Percentiles rank a stretch among this genome's conserved stretches.
Conservation (phyloP, 2,113 vertebrate genomes). For the Gnathonemus longibarbis region DNA sequence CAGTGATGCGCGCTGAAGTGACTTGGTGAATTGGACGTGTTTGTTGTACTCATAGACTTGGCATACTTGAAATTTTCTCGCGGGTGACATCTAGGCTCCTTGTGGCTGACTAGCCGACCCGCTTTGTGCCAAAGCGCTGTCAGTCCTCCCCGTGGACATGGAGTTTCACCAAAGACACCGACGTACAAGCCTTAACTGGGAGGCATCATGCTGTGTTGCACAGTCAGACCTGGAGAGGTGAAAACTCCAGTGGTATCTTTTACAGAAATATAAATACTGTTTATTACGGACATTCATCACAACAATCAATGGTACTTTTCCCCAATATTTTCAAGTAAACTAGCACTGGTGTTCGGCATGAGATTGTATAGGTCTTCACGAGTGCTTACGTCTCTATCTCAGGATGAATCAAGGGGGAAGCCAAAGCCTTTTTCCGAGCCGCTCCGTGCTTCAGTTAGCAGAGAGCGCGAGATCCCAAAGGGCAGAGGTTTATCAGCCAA, state of each 20-base stretch:
- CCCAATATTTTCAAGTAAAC: not conserved
- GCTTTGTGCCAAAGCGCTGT: not conserved
- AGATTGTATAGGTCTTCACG: conserved; percentile 39
- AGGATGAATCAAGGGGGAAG: conserved; percentile 43
- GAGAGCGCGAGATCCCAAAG: conserved; percentile 12
- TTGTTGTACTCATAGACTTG: not conserved
- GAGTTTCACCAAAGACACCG: not conserved
- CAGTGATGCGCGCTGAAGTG: not conserved
- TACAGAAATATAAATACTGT: not conserved
- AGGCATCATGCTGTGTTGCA: too few relatives aligned
- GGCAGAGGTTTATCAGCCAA: conserved; percentile 21
- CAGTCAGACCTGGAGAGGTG: not conserved
- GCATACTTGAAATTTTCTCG: not conserved
- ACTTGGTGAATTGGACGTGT: not conserved
- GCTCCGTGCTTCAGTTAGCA: conserved; percentile 12
- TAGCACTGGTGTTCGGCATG: conserved; percentile 42
- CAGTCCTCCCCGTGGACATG: not conserved
- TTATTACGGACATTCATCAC: not conserved
- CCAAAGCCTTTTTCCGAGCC: conserved; percentile 11
- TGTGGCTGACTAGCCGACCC: not conserved
- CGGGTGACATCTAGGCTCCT: not conserved
- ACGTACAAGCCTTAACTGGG: not conserved
- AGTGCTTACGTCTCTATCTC: conserved; percentile 31
- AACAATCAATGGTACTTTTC: not conserved
- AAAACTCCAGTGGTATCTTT: not conserved